A percentile compares a stretch with the other conserved stretches of the same genome.
Evolutionary conservation across 2,113 vertebrate species (phyloP).

Genomic region (Myotis yumanensis): DNA sequence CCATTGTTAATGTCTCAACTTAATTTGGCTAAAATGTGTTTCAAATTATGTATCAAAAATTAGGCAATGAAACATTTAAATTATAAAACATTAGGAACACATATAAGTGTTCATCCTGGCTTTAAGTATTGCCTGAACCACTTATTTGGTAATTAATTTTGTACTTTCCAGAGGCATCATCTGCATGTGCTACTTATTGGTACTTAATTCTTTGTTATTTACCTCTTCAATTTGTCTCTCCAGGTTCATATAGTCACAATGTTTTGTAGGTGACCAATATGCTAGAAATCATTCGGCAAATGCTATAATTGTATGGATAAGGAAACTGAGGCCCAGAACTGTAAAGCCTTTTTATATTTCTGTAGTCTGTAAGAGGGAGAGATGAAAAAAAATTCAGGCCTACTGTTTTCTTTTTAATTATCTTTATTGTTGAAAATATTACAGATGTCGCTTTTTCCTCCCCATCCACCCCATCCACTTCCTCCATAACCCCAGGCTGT

Average conservation of each 20-base stretch:
- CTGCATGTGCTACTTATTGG: neutral
- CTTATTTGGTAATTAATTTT: neutral
- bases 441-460: too few relatives aligned
- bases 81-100: neutral
- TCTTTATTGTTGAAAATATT: too few relatives aligned
- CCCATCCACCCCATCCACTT: too few relatives aligned
- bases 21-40: constrained; percentile 36
- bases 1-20: neutral
- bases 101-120: neutral
- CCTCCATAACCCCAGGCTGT: too few relatives aligned
- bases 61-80: neutral
- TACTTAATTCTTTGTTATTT: constrained; percentile 4
- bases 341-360: neutral
- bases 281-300: neutral
- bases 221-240: neutral
- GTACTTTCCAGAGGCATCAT: neutral
- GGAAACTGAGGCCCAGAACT: neutral
- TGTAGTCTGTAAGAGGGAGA: neutral
- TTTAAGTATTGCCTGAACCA: neutral
- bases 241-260: neutral
- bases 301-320: neutral
- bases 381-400: neutral
- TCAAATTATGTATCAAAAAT: constrained; percentile 48
- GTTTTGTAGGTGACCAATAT: neutral
- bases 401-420: neutral